Evolutionary conservation across 2,797 vertebrate genomes (phyloP), one percentile per base, ranked within the genome.

Genomic region (Decapterus maruadsi): DNA sequence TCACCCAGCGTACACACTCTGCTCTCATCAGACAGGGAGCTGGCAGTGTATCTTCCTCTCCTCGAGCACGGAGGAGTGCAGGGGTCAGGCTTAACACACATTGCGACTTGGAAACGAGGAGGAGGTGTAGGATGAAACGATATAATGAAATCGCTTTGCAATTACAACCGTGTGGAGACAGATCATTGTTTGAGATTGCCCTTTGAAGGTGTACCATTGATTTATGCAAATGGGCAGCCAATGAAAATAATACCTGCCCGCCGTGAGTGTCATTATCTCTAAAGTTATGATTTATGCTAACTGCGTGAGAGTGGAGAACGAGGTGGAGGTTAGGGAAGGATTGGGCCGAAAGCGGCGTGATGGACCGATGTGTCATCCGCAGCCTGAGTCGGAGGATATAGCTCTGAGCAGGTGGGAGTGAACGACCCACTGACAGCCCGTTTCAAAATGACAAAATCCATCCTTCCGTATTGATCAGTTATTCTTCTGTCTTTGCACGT

Each of bases 371-470:
- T 81, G 80, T 89, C 82, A 83, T 80, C 70, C 16, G 2, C 73
- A 48, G 74, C 75, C 55, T 29, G 66, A 80, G 78, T 31, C 50
- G 68, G 82, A 87, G 72, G 74, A 80, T 86, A 87, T 85, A 65
- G 83, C 82, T 83, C 68, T 40, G 84, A 84, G 89, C 87, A 86
- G 85, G 91, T 86, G 90, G 91, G 88, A 92, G 92, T 80, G 77
- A 80, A 80, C 80, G 26, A 78, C 83, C 78, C 87, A 90, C 92
- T 90, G 93, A 94, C 93, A 92, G 87, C 78, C 84, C 85, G 88
- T 93, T 95, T 94, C 93, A 94, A 94, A 94, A 95, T 95, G 93
- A 95, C 94, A 94, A 95, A 95, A 95, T 95, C 95, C 94, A 94
- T 96, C 94, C 90, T 89, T 79, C 59, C 7, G 78, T 94, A 96